Evolutionary conservation across 1,140 invertebrate species (phyloP).

Genomic region (Drosophila albomicans): DNA sequence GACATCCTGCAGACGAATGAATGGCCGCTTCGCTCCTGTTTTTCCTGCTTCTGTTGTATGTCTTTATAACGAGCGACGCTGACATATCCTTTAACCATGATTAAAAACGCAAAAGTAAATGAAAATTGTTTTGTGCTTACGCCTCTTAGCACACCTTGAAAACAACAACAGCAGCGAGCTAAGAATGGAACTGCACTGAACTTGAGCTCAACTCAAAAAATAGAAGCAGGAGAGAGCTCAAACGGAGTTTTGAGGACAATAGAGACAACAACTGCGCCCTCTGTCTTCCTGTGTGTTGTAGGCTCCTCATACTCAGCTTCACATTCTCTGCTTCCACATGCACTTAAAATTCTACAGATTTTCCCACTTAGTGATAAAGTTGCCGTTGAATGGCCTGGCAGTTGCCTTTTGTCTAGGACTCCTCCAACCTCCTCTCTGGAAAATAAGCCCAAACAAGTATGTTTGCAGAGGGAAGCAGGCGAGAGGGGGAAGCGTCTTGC

Average conservation of each 20-base stretch:
- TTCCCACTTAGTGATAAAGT: constrained; percentile 81
- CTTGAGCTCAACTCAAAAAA: constrained; percentile 43
- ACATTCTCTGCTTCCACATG: constrained; percentile 22
- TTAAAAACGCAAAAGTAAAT: constrained; percentile 81
- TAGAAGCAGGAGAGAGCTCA: constrained; percentile 8
- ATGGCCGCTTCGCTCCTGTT: constrained; percentile 15
- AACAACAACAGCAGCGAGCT: constrained; percentile 34
- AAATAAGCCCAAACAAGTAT: constrained; percentile 62
- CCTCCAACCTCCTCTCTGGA: constrained; percentile 1
- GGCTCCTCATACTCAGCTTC: constrained; percentile 10
- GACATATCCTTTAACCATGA: constrained; percentile 82
- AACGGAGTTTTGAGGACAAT: constrained; percentile 63
- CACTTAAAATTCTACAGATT: constrained; percentile 82
- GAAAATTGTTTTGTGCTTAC: constrained; percentile 82
- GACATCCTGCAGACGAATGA: constrained; percentile 67
- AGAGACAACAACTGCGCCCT: constrained; percentile 24
- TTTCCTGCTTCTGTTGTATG: constrained; percentile 37
- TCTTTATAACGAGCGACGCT: constrained; percentile 63
- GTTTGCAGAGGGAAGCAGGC: neutral
- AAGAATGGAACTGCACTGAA: constrained; percentile 40
- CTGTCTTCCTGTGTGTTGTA: constrained; percentile 10
- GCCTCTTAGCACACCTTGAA: constrained; percentile 83
- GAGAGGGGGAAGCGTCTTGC: constrained; percentile 40
- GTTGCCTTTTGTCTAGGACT: constrained; percentile 68
- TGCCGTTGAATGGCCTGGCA: constrained; percentile 52